Percentiles rank a stretch among this genome's conserved stretches.
phyloP scores from a whole-genome alignment of 2,888 invertebrate species.

The Tipula vernalis region DNA sequence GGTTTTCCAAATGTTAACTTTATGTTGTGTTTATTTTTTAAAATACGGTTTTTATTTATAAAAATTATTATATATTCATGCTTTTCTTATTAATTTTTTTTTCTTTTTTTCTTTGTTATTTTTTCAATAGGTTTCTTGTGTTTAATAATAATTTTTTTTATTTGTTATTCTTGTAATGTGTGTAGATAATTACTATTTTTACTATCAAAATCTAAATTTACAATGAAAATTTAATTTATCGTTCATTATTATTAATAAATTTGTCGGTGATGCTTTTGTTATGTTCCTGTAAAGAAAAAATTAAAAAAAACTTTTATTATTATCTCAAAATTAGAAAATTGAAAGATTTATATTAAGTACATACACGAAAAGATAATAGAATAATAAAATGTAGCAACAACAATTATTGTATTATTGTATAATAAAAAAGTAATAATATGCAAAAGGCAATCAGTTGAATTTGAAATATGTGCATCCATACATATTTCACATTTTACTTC shows the following conservation, averaged over 20 bases:
- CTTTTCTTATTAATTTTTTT: background rate
- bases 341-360: too few relatives aligned
- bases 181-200: background rate
- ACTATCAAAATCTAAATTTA: conserved; percentile 1
- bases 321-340: too few relatives aligned
- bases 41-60: background rate
- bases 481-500: too few relatives aligned
- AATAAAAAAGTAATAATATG: too few relatives aligned
- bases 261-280: background rate
- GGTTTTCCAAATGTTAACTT: conserved; percentile 20
- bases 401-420: too few relatives aligned
- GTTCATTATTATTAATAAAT: background rate
- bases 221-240: background rate
- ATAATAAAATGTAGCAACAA: too few relatives aligned
- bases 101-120: background rate
- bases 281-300: background rate
- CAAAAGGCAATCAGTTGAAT: too few relatives aligned
- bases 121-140: background rate
- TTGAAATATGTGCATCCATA: too few relatives aligned
- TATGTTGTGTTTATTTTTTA: conserved; percentile 11
- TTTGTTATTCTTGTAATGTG: background rate
- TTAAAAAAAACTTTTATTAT: too few relatives aligned
- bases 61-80: background rate
- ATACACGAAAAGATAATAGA: too few relatives aligned
- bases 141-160: background rate